Conservation (phyloP, 2,888 invertebrate genomes). For the Polyommatus icarus region DNA sequence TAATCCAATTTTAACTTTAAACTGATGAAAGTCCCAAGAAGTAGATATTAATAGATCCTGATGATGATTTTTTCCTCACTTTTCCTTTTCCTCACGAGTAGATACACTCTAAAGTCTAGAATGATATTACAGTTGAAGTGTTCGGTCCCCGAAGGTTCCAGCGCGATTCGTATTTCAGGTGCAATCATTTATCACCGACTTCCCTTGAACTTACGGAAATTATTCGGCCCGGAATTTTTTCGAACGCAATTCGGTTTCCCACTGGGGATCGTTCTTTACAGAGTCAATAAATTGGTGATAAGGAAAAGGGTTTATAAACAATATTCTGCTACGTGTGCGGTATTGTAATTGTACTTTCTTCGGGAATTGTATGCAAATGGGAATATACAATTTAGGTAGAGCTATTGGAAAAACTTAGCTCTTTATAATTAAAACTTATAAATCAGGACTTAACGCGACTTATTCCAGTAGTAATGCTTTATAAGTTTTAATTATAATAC, state of each 20-base stretch:
- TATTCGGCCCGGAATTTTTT: not conserved
- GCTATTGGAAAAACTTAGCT: too few species aligned
- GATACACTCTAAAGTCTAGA: too few species aligned
- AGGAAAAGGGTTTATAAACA: not conserved
- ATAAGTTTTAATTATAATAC: too few species aligned
- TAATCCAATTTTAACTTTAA: not conserved
- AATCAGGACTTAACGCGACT: too few species aligned
- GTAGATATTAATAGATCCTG: not conserved
- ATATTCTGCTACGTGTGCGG: too few species aligned
- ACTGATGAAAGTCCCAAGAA: not conserved
- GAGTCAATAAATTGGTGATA: not conserved
- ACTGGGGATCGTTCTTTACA: not conserved
- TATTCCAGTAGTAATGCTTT: too few species aligned
- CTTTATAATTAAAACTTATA: too few species aligned
- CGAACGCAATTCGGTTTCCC: not conserved
- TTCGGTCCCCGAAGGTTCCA: not conserved
- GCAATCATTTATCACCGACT: constrained; percentile 15
- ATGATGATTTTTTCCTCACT: too few species aligned
- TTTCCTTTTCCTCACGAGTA: not conserved
- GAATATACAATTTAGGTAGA: too few species aligned
- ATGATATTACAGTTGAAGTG: not conserved
- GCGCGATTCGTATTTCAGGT: not conserved
- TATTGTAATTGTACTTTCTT: too few species aligned
- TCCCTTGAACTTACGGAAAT: not conserved
- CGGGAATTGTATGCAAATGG: too few species aligned